Percentiles rank a stretch among this genome's conserved stretches.
Conservation (phyloP, 2,888 invertebrate species). For the Leucozona laternaria region DNA sequence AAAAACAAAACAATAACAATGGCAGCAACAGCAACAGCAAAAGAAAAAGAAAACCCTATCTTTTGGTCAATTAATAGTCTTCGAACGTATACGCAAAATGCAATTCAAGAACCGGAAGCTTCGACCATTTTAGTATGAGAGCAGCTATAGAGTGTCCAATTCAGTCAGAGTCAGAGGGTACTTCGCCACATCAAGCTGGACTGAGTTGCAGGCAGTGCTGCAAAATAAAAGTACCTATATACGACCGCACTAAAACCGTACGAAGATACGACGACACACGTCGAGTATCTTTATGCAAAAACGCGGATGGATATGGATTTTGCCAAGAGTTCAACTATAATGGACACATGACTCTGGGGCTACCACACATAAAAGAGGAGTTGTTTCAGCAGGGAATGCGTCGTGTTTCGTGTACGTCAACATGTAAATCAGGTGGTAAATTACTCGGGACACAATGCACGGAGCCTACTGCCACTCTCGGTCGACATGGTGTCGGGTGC, state of each 20-base stretch:
- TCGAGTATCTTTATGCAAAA: conserved; percentile 22
- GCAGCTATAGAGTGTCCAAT: conserved; percentile 3
- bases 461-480: conserved; percentile 62
- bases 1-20: conserved; percentile 8
- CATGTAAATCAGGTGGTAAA: conserved; percentile 76
- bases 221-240: conserved; percentile 39
- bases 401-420: conserved; percentile 73
- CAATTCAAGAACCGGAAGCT: conserved; percentile 72
- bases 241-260: conserved; percentile 31
- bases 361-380: conserved; percentile 18
- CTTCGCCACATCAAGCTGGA: background rate
- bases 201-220: background rate
- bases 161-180: conserved; percentile 7
- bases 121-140: conserved; percentile 65
- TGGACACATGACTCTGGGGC: conserved; percentile 60
- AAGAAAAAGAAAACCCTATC: too few relatives aligned
- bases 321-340: conserved; percentile 58
- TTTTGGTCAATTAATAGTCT: conserved; percentile 72
- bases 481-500: conserved; percentile 61
- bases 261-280: conserved; percentile 8
- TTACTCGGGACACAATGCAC: conserved; percentile 70
- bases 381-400: conserved; percentile 41
- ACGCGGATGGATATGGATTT: conserved; percentile 62
- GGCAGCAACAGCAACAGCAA: background rate
- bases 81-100: conserved; percentile 53